Evolutionary conservation across 2,797 vertebrate species (phyloP), one percentile per base, ranked within the genome.

Genomic region (Otolemur crassicaudatus): DNA sequence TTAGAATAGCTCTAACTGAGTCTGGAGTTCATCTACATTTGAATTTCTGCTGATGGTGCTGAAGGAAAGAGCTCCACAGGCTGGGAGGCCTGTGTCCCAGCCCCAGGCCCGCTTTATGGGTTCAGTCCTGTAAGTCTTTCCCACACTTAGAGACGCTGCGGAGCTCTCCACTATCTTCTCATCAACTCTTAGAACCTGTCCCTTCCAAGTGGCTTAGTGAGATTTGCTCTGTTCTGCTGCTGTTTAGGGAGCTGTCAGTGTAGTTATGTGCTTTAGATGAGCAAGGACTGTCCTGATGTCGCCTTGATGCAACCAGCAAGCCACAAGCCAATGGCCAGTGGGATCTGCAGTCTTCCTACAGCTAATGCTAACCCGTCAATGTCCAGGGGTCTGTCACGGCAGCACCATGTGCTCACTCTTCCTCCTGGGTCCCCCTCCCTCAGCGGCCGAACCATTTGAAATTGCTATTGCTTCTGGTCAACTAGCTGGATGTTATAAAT

Each of bases 301-400:
- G 69, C 17, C 43, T 1, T 37, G 60, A 72, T 23, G 11, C 25
- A 69, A 29, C n/a, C 10, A 37, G 61, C 37, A 85, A 77, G 89
- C 19, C 43, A 75, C 0, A n/a, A 58, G 2, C 34, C 61, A 19
- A 23, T 0, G 58, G 27, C 5, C 73, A 34, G 61, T 1, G 9
- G 40, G 60, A 58, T 53, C 17, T 65, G 29, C 43, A 76, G 81
- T 19, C 58, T 10, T 80, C n/a, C 40, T 87, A n/a, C 22, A 40
- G 19, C 17, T 0, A 1, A 20, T 31, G 11, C 37, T 60, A 7
- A 16, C 4, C 1, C 1, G 8, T 23, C 20, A 12, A 10, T 1
- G 5, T n/a, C 43, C 17, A 49, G 29, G 7, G 14, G 49, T 1
- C 1, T n/a, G 19, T 16, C 7, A 2, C 0, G 7, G 43, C 37